Base-by-base conservation (phyloP, 1,140 invertebrate genomes). In the Marisa cornuarietis region DNA sequence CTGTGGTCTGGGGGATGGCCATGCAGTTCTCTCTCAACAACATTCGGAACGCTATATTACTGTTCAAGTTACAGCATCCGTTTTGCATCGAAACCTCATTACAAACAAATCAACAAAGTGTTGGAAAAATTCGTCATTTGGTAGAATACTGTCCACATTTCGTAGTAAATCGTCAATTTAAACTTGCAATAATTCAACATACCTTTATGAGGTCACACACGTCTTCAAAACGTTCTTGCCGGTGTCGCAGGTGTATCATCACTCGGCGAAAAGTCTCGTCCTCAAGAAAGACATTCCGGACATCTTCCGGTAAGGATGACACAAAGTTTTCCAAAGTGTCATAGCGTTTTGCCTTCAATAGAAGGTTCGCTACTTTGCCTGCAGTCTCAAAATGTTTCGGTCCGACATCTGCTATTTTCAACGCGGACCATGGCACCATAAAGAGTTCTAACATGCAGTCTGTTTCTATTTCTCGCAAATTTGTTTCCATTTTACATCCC, bases 401-500 rank as follows among this genome's bases (percentile, higher is more conserved):
- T 24, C 31, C 10, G 18, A 76, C 26, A 11, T 76, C 58, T 9
- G 20, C n/a, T 22, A 13, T 22, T 14, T n/a, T 63, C 26, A 76
- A 65, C 6, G 24, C 74, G 16, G 51, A 11, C 74, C 74, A 76
- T n/a, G 74, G 58, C 14, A 42, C 14, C 4, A 76, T 16, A 49
- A 54, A 76, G 7, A 76, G 65, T 20, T 76, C 74, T 26, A 76
- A 26, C n/a, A 76, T 71, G 69, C 18, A 26, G 24, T 76, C 74
- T 22, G 74, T 61, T 65, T 49, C 74, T 11, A 61, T 63, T 8
- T 63, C 61, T 49, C 4, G 14, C 42, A 20, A 65, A 42, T 31
- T 84, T 88, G 72, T 86, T 86, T 31, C 85, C 85, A 85, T 86
- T 42, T 76, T 65, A 10, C 85, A 85, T 31, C n/a, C 22, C 22